Conservation (phyloP, 1,140 invertebrate species). For the Drosophila seguyi region DNA sequence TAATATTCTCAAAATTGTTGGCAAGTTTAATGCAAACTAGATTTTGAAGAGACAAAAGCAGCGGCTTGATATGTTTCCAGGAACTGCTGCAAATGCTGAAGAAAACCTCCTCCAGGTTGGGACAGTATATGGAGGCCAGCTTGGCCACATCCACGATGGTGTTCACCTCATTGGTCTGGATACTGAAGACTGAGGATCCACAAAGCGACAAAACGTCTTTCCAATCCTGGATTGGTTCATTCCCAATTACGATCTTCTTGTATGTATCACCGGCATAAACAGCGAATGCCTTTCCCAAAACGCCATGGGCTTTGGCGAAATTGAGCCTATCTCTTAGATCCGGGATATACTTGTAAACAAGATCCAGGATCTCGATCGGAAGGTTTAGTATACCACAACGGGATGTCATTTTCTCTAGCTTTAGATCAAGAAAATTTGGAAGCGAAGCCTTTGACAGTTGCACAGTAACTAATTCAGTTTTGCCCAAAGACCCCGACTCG, state of each 20-base stretch:
- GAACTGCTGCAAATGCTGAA: background rate
- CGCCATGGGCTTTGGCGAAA: no score
- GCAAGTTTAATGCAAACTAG: background rate
- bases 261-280: no score
- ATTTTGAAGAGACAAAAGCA: background rate
- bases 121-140: conserved; percentile 7
- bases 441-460: background rate
- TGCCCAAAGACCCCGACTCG: background rate
- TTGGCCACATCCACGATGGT: background rate
- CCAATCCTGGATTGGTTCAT: no score
- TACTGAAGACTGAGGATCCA: conserved; percentile 1
- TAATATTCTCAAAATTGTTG: background rate
- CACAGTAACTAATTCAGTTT: background rate
- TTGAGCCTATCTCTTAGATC: no score
- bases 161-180: fast-evolving
- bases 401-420: background rate
- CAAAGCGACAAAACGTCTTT: conserved; percentile 7
- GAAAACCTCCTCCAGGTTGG: conserved; percentile 11
- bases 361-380: background rate
- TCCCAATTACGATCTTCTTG: no score
- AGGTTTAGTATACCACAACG: background rate
- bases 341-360: conserved; percentile 3
- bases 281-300: no score
- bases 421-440: background rate
- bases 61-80: conserved; percentile 1